Conservation (phyloP, 2,888 invertebrate species). For the Pseudococcus jackbeardsleyi region DNA sequence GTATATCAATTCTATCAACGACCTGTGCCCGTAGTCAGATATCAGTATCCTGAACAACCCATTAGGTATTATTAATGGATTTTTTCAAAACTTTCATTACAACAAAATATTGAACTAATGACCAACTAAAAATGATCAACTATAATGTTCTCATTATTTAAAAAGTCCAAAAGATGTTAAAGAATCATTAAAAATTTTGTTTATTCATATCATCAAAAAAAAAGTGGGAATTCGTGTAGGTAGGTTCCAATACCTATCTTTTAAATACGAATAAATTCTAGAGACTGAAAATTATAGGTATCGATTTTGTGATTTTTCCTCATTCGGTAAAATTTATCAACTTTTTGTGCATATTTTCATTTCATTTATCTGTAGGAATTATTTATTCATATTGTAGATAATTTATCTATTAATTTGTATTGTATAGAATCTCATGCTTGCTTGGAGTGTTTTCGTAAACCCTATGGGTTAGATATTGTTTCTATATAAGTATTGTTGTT, state of each 20-base stretch:
- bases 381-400: slow-evolving; percentile 29
- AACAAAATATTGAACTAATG: not conserved
- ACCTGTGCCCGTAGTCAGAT: not conserved
- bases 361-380: not conserved
- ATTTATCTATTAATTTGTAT: not conserved
- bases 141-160: not conserved
- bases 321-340: not conserved
- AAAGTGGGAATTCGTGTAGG: not conserved
- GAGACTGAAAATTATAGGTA: slow-evolving; percentile 20
- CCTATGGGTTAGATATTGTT: slow-evolving; percentile 36
- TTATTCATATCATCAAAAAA: not conserved
- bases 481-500: slow-evolving; percentile 9
- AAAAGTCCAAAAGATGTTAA: not conserved
- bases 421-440: slow-evolving; percentile 10
- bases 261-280: not conserved
- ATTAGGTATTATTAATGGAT: not conserved
- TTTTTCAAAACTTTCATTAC: not conserved
- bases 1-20: not conserved
- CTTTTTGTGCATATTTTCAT: slow-evolving; percentile 42
- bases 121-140: not conserved
- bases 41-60: not conserved
- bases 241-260: not conserved
- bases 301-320: slow-evolving; percentile 28
- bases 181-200: not conserved
- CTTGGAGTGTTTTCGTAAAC: slow-evolving; percentile 16